Base-by-base conservation (phyloP, 1,140 invertebrate species). In the Polypedilum vanderplanki region DNA sequence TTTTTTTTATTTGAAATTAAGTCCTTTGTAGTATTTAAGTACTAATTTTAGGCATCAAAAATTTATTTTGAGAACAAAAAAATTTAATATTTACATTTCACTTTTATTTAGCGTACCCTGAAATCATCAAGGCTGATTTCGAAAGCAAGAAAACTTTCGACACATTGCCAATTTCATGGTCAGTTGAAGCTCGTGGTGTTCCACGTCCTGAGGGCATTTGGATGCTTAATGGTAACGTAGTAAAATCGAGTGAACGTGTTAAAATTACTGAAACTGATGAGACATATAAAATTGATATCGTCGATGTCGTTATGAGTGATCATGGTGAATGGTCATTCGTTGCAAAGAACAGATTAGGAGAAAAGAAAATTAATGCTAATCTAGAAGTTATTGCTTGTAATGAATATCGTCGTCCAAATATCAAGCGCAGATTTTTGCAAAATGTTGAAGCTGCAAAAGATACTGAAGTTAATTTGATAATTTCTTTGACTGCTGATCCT, bases 401-500 rank as follows among this genome's bases (percentile, higher is more conserved):
- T 67, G 91, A 93, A 40, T 86, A 92, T 33, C 86, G 92, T 57
- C 89, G 89, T 77, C 94, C 94, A 0, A 90, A 90, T 78, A 87
- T 96, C 78, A 86, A 86, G 40, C 85, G 86, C 41, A 17, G 64
- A 18, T 88, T 88, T 0, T 82, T 96, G 7, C 83, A 87, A 76
- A 89, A 83, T 73, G 78, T 80, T 46, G 80, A 80, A 41, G 73
- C 79, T 90, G 75, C 85, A 87, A 78, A 89, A 88, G 74, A 88
- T 89, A 46, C 87, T 87, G 77, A 90, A 92, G 90, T 90, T 1
- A 87, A 87, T n/a, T 88, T 97, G 76, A 87, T 87, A 40, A 89
- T 91, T 17, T 86, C 91, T 22, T 88, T 96, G 75, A 89, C 90
- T 65, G 95, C 91, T 18, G 92, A 96, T 84, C 95, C 93, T 0